Evolutionary conservation across 2,113 vertebrate genomes (phyloP).

Genomic region (Saccopteryx bilineata): DNA sequence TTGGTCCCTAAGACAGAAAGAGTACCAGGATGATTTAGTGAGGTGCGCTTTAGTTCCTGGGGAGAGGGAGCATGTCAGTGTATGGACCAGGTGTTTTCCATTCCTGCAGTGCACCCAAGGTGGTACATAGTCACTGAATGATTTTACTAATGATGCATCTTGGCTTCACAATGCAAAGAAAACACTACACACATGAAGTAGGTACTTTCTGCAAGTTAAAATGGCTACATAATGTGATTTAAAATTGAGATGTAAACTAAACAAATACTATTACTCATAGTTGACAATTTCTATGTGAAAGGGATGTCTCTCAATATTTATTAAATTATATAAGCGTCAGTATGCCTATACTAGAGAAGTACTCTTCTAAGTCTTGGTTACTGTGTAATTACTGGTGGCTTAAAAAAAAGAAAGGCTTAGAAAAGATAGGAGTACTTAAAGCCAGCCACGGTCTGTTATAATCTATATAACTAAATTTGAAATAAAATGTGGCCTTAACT

Average conservation of each 20-base stretch:
- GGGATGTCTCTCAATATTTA: background rate
- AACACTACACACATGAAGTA: background rate
- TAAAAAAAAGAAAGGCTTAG: background rate
- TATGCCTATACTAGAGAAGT: background rate
- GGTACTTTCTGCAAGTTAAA: background rate
- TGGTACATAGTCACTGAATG: background rate
- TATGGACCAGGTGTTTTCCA: no score
- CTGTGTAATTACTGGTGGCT: background rate
- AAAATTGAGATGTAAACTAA: conserved; percentile 35
- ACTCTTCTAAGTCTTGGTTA: background rate
- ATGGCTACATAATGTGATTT: background rate
- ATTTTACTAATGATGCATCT: background rate
- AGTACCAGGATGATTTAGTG: background rate
- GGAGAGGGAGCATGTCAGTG: background rate
- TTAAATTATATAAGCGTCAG: conserved; percentile 47
- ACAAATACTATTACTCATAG: background rate
- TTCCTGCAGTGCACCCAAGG: background rate
- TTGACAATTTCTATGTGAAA: background rate
- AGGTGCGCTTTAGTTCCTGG: background rate
- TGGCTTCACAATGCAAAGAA: background rate
- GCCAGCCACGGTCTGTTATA: background rate
- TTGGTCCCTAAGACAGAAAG: background rate
- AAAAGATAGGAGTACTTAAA: background rate
- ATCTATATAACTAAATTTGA: background rate
- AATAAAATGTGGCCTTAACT: no score